These are phyloP conservation scores for Cheiracanthium punctorium DNA, from an alignment of 2,888 invertebrate genomes.

Conservation along the genomic window DNA sequence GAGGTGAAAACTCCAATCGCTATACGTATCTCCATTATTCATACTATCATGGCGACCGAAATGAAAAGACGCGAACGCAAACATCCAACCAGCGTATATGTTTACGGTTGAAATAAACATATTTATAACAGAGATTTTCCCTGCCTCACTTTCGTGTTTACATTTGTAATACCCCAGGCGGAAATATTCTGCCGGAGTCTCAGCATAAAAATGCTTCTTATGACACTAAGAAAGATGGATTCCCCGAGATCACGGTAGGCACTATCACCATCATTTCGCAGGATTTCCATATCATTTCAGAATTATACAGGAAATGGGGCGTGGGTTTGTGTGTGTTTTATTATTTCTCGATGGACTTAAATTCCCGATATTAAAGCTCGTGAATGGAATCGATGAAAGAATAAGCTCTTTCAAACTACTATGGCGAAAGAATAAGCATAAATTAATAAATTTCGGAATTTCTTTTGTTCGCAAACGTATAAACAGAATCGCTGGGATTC, in stretches of 20 bases:
- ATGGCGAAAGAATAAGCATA: no score
- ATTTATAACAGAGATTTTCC: constrained; percentile 5
- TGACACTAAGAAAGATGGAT: constrained; percentile 13
- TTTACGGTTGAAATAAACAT: neutral
- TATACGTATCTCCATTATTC: neutral
- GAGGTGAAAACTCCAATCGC: constrained; percentile 4
- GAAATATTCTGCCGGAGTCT: neutral
- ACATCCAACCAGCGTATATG: neutral
- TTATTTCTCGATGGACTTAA: neutral
- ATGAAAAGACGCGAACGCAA: neutral
- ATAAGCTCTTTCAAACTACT: no score
- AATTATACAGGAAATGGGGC: neutral
- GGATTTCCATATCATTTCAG: constrained; percentile 15
- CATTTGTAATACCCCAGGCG: constrained; percentile 7
- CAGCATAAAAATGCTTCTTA: neutral
- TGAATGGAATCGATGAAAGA: no score
- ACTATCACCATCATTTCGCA: neutral
- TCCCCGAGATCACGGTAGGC: neutral
- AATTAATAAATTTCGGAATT: no score
- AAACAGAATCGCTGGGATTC: no score
- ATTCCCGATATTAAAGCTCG: neutral
- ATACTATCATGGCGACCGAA: neutral
- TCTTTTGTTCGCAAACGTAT: no score
- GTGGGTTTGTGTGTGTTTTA: neutral
- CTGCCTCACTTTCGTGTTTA: neutral